These are phyloP conservation scores for Glyptemys insculpta DNA, from an alignment of 2,797 vertebrate genomes.

Conservation along the genomic window DNA sequence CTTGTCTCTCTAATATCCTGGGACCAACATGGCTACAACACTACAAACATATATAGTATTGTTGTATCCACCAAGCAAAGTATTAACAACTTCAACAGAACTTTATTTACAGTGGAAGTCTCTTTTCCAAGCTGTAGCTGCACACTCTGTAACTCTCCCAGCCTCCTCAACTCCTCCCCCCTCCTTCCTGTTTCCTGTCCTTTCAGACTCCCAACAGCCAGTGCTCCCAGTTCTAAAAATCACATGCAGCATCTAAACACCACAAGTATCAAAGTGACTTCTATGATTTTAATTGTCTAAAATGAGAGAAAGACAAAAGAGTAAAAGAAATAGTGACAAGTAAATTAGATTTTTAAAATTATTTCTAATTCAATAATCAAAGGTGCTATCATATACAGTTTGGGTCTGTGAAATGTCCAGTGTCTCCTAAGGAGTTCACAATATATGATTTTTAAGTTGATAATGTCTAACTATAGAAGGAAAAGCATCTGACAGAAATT, in stretches of 20 bases:
- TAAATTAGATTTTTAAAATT: neutral
- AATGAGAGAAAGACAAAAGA: neutral
- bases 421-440: neutral
- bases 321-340: neutral
- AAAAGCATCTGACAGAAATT: conserved; percentile 63
- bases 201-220: too few species aligned
- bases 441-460: conserved; percentile 17
- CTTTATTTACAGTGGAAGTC: too few species aligned
- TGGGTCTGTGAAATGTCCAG: neutral
- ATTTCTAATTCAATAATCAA: neutral
- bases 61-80: too few species aligned
- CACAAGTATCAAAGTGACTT: neutral
- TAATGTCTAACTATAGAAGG: conserved; percentile 42
- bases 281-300: neutral
- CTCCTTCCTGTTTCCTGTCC: too few species aligned
- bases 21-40: neutral
- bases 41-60: rapidly evolving
- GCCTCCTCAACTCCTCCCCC: too few species aligned
- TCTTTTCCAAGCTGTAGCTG: too few species aligned
- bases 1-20: neutral
- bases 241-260: too few species aligned
- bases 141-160: too few species aligned
- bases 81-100: too few species aligned
- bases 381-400: neutral
- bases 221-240: too few species aligned